These are phyloP conservation scores for Megaceryle alcyon DNA, from an alignment of 2,797 vertebrate genomes.

Conservation along the genomic window DNA sequence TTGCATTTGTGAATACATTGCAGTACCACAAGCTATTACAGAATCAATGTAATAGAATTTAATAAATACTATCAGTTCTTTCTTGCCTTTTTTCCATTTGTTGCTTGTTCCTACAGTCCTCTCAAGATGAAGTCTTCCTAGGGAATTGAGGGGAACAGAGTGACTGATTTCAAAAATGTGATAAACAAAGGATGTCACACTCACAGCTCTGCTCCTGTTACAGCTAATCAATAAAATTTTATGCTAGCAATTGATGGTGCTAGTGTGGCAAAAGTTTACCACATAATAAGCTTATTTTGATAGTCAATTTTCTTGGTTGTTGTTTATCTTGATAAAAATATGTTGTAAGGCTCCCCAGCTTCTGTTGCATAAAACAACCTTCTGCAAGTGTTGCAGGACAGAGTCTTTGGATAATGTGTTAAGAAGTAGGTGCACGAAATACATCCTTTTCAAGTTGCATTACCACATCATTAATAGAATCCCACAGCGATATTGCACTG, in stretches of 20 bases:
- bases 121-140: not conserved
- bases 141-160: not conserved
- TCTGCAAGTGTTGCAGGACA: not conserved
- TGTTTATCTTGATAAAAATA: not conserved
- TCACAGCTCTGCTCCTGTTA: not conserved
- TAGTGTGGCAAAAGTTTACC: not conserved
- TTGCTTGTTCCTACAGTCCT: not conserved
- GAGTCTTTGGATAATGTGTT: not conserved
- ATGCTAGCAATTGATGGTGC: not conserved
- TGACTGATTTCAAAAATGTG: not conserved
- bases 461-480: not conserved
- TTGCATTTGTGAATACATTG: not conserved
- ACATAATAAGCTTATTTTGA: not conserved
- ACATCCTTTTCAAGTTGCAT: not conserved
- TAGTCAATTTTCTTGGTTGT: not conserved
- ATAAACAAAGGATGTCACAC: not conserved
- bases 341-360: not conserved
- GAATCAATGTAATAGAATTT: not conserved
- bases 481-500: not conserved
- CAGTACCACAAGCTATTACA: not conserved
- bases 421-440: not conserved
- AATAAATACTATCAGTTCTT: not conserved
- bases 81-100: not conserved
- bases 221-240: constrained; percentile 1
- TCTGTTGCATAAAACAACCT: not conserved